Base-by-base conservation (phyloP, 2,113 vertebrate species). In the Galemys pyrenaicus region DNA sequence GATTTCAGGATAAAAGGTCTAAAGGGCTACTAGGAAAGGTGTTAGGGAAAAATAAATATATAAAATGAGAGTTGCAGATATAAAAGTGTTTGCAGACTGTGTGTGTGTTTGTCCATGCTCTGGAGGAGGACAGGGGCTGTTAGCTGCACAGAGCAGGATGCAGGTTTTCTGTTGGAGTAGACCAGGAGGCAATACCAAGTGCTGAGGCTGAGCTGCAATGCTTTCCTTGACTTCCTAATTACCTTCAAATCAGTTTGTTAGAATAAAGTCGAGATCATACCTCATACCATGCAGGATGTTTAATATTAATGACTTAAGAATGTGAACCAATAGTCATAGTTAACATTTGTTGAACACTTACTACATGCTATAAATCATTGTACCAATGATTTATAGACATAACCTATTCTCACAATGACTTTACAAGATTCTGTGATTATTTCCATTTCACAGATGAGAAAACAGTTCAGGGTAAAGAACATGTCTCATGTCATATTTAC, bases 391-490 rank as follows among this genome's bases (percentile, higher is more conserved):
- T 39, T 46, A 28, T 2, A 9, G 22, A 26, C 8, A 37, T 30
- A 9, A 78, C 92, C 54, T 22, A 37, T 91, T 92, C 37, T 46
- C 22, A 30, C 2, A 56, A 37, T 30, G 39, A 71, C 3, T 39
- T 35, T 22, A 10, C 13, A 49, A 82, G 19, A 3, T 30, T 28
- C 65, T 81, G 13, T 56, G n/a, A 73, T 83, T 49, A 81, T 39
- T 77, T 71, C 44, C 62, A 65, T 30, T 60, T 65, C 37, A 60
- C 24, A 94, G 39, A 75, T 54, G 19, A 87, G 51, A 49, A 81
- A 56, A 49, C 13, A 3, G 37, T 10, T 39, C 39, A 41, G 46
- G 19, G 9, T 39, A 82, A 71, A 54, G 68, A 86, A 58, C 1
- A 16, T 44, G 71, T n/a, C 49, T 30, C 75, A 82, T 32, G 39